Percentiles rank a stretch among this genome's conserved stretches.
Conservation (phyloP, 1,140 invertebrate species). For the Piezodorus guildinii region DNA sequence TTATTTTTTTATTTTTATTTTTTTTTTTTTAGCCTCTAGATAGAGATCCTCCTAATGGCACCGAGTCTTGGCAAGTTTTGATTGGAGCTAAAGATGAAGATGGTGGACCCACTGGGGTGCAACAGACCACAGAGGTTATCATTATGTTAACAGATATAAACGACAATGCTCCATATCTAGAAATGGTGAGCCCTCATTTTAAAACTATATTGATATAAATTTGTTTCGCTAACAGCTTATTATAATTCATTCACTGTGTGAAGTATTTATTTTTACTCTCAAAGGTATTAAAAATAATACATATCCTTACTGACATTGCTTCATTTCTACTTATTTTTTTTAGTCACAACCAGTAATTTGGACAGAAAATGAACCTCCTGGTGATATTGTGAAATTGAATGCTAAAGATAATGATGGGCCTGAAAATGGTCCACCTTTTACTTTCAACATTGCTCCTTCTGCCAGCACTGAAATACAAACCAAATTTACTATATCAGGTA, state of each 20-base stretch:
- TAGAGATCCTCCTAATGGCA: constrained; percentile 72
- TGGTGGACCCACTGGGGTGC: constrained; percentile 46
- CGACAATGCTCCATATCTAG: constrained; percentile 76
- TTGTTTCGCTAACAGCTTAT: not conserved
- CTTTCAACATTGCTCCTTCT: constrained; percentile 52
- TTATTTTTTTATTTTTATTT: constrained; percentile 15
- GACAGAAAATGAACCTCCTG: constrained; percentile 61
- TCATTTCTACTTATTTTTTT: not conserved
- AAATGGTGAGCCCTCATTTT: constrained; percentile 45
- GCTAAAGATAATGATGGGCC: constrained; percentile 69
- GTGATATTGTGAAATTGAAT: constrained; percentile 51
- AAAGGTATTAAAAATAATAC: not conserved
- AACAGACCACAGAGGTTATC: constrained; percentile 52
- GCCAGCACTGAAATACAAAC: constrained; percentile 52
- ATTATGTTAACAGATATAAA: constrained; percentile 74
- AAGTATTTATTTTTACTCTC: no score
- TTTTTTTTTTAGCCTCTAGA: constrained; percentile 50
- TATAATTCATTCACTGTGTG: no score
- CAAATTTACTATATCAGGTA: constrained; percentile 56
- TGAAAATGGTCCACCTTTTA: constrained; percentile 71
- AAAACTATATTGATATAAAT: not conserved
- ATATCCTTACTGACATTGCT: not conserved
- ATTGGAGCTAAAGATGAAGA: constrained; percentile 74
- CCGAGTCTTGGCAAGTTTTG: constrained; percentile 67
- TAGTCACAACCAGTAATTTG: constrained; percentile 64